Base-by-base conservation (phyloP, 37 sponge, comb jelly and placozoan genomes). In the Amphimedon queenslandica region DNA sequence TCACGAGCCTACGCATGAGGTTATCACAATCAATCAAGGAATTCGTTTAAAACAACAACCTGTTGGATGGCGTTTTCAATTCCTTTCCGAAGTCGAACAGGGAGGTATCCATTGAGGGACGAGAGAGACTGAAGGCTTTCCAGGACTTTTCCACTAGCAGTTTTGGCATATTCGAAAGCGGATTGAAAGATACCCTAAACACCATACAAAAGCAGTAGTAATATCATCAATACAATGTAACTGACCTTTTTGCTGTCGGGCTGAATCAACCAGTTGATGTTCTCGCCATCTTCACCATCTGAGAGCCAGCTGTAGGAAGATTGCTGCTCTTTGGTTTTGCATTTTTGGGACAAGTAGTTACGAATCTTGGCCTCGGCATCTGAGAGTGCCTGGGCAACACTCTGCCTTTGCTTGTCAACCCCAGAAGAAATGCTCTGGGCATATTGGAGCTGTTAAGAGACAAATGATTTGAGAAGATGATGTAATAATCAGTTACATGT, bases 121-220 rank as follows among this genome's bases (percentile, higher is more conserved):
- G 76, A 21, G 21, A 86, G 66, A 1, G 80, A 80, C 81, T 80
- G 65, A n/a, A 75, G 56, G 23, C 76, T 67, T 47, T 33, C 21
- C 47, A 66, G 57, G 16, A 86, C 64, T 21, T 42, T 66, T 35
- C 75, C 87, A 64, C 80, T 80, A 30, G 75, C 42, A 21, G 71
- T 39, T 42, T 70, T 80, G 53, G 87, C 58, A 70, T 69, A 64
- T 24, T 86, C 87, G 81, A 86, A 27, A 53, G 75, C 51, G 13
- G 8, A 13, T 47, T 47, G 51, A 47, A 18, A 47, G 13, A 47
- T 8, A 47, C 13, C 51, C 51, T 47, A 47, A 47, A 47, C n/a
- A n/a, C n/a, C n/a, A n/a, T n/a, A n/a, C 51, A 47, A 47, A 47
- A 47, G 51, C 13, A 13, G 51, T 13, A 13, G 51, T 47, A 47